Conservation (phyloP, 1,140 invertebrate species). For the Goniozus legneri region DNA sequence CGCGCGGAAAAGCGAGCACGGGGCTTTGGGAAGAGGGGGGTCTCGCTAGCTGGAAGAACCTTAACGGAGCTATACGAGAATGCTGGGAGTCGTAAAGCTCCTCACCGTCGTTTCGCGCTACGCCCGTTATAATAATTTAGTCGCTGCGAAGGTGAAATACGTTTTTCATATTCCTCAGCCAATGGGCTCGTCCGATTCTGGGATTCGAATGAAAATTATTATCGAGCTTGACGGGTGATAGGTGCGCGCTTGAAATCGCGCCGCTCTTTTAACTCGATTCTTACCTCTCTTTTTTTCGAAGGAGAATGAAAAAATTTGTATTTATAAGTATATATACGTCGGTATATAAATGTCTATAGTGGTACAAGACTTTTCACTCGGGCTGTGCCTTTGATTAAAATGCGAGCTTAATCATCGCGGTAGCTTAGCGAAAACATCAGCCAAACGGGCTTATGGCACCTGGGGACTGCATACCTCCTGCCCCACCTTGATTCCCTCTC, state of each 20-base stretch:
- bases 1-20: neutral
- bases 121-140: conserved; percentile 42
- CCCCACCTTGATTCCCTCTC: conserved; percentile 19
- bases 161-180: conserved; percentile 19
- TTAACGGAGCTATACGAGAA: conserved; percentile 36
- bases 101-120: conserved; percentile 17
- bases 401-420: conserved; percentile 46
- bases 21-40: neutral
- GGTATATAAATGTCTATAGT: no score
- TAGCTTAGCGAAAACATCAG: no score
- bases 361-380: conserved; percentile 51
- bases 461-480: no score
- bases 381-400: conserved; percentile 52
- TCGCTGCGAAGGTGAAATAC: conserved; percentile 40
- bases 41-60: conserved; percentile 12
- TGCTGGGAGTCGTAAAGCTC: conserved; percentile 38
- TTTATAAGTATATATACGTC: no score
- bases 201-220: no score
- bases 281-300: no score
- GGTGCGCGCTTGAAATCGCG: no score
- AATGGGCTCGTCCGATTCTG: no score
- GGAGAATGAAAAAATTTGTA: no score
- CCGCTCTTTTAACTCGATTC: no score
- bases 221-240: no score
- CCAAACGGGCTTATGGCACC: conserved; percentile 35